Percentiles rank a stretch among this genome's conserved stretches.
phyloP scores from a whole-genome alignment of 2,888 invertebrate species.

The Thymelicus acteon region DNA sequence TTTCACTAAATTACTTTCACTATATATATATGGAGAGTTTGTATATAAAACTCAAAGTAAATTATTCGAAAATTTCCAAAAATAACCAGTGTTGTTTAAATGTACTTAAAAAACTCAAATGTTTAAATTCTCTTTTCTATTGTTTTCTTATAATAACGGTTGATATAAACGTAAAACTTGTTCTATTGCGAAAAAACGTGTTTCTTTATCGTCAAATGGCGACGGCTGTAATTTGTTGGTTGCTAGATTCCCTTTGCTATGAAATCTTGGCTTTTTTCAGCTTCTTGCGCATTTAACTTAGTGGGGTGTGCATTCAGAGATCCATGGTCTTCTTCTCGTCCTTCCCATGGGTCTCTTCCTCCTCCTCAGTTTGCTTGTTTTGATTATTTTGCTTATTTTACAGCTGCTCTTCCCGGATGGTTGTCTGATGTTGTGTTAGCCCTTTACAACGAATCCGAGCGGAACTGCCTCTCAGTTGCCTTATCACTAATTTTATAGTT shows the following conservation, averaged over 20 bases:
- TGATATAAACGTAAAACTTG: constrained; percentile 86
- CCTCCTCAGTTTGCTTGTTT: constrained; percentile 50
- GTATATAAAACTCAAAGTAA: constrained; percentile 81
- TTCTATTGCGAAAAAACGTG: constrained; percentile 86
- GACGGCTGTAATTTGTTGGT: constrained; percentile 71
- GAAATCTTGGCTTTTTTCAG: constrained; percentile 75
- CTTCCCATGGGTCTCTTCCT: constrained; percentile 65
- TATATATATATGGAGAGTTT: constrained; percentile 82
- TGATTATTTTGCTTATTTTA: constrained; percentile 52
- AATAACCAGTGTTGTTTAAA: constrained; percentile 85
- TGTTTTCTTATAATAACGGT: constrained; percentile 84
- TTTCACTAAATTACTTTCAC: constrained; percentile 79
- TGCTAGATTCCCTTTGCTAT: constrained; percentile 76
- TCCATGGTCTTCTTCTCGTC: constrained; percentile 68
- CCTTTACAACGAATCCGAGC: constrained; percentile 78
- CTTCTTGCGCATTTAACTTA: constrained; percentile 81
- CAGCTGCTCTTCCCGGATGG: constrained; percentile 78
- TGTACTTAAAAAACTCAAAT: constrained; percentile 81
- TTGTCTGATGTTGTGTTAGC: constrained; percentile 72
- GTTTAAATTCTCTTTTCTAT: constrained; percentile 84
- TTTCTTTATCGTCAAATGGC: constrained; percentile 86
- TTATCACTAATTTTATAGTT: constrained; percentile 79
- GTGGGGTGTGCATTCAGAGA: constrained; percentile 65
- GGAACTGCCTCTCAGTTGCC: constrained; percentile 78
- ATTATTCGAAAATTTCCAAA: constrained; percentile 82